phyloP scores from a whole-genome alignment of 2,888 invertebrate genomes.

The Xylota sylvarum region DNA sequence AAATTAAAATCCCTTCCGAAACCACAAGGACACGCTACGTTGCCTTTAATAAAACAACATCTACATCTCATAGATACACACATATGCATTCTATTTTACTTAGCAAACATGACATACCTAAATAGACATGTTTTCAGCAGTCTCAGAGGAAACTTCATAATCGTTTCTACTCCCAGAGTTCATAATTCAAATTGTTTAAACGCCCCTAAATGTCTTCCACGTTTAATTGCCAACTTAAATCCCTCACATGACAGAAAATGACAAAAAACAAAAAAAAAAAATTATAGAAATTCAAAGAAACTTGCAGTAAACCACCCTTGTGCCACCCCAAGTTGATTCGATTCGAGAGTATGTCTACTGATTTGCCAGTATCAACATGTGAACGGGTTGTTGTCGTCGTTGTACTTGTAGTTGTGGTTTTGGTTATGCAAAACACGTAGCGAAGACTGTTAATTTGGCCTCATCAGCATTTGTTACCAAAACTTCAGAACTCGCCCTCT shows the following conservation, averaged over 20 bases:
- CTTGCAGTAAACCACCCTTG: neutral
- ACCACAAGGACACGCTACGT: too few relatives aligned
- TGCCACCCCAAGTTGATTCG: neutral
- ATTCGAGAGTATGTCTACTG: constrained; percentile 42
- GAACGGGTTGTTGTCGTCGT: constrained; percentile 65
- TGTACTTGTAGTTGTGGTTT: constrained; percentile 70
- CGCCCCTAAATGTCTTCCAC: neutral
- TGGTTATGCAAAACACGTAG: constrained; percentile 78
- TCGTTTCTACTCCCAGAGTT: neutral
- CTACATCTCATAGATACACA: too few relatives aligned
- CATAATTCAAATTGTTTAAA: constrained; percentile 10
- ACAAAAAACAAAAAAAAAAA: neutral
- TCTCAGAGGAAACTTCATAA: neutral
- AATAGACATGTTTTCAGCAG: too few relatives aligned
- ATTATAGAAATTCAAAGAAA: neutral
- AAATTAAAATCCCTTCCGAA: too few relatives aligned
- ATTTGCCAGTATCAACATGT: constrained; percentile 73
- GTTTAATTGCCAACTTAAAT: neutral
- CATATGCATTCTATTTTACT: too few relatives aligned
- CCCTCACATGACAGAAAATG: constrained; percentile 1
- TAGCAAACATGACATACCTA: too few relatives aligned
- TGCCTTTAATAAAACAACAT: too few relatives aligned
- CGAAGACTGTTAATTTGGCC: constrained; percentile 78
- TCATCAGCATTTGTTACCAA: constrained; percentile 77
- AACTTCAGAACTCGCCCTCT: constrained; percentile 24